phyloP scores from a whole-genome alignment of 1,140 invertebrate genomes.

The Heterodera schachtii region DNA sequence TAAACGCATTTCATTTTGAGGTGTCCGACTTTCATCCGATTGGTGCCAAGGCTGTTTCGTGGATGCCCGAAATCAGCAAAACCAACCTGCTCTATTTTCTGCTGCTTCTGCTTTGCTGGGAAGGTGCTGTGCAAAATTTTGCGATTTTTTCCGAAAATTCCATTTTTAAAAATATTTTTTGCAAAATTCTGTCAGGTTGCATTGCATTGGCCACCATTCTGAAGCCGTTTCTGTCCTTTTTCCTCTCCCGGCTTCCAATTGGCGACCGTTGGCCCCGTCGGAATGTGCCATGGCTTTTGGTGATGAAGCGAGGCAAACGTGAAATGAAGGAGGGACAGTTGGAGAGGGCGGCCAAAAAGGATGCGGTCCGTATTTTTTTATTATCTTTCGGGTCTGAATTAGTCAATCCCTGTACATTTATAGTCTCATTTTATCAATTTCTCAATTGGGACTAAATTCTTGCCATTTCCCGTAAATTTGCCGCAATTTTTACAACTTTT shows the following conservation, averaged over 20 bases:
- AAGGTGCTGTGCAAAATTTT: slow-evolving; percentile 45
- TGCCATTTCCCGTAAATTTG: no score
- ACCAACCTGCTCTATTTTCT: slow-evolving; percentile 53
- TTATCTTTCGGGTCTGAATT: no score
- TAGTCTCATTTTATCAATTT: no score
- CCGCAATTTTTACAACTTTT: no score
- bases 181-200: slow-evolving; percentile 38
- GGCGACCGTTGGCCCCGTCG: slow-evolving; percentile 55
- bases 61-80: slow-evolving; percentile 56
- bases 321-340: slow-evolving; percentile 62
- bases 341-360: slow-evolving; percentile 56
- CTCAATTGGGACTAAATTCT: no score
- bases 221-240: slow-evolving; percentile 54
- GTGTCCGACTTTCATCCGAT: slow-evolving; percentile 23
- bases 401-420: no score
- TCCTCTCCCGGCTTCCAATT: slow-evolving; percentile 54
- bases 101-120: slow-evolving; percentile 57
- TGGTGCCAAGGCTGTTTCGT: slow-evolving; percentile 3
- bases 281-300: slow-evolving; percentile 54
- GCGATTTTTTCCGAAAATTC: neutral
- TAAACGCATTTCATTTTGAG: neutral
- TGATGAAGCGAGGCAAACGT: slow-evolving; percentile 58
- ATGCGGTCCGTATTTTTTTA: slow-evolving; percentile 52
- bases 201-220: slow-evolving; percentile 56
- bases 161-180: neutral